phyloP scores from a whole-genome alignment of 2,113 vertebrate genomes.

The Mesitornis unicolor region DNA sequence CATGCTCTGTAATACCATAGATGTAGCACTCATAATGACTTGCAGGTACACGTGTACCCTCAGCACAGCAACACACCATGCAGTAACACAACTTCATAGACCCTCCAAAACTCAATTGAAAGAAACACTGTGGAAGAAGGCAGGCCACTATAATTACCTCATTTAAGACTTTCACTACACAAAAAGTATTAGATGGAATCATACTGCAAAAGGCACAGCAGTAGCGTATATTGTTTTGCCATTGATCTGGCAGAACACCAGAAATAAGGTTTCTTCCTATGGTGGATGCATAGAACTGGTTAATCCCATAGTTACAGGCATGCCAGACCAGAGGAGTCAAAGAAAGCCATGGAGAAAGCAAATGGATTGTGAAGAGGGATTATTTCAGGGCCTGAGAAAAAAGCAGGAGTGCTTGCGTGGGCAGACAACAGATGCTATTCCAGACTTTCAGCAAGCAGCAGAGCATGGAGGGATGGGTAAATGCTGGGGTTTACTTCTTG shows the following conservation, averaged over 20 bases:
- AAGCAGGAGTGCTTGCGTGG: neutral
- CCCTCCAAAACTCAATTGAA: neutral
- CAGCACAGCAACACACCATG: neutral
- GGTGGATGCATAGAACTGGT: neutral
- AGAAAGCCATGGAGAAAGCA: neutral
- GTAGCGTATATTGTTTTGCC: neutral
- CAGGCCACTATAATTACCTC: neutral
- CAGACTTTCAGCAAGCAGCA: neutral
- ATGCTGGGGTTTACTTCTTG: neutral
- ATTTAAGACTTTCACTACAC: neutral
- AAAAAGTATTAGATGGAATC: neutral
- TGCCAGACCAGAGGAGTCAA: neutral
- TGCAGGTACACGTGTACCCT: fast-evolving
- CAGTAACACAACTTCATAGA: neutral
- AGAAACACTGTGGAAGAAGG: neutral
- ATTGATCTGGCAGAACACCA: neutral
- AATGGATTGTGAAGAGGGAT: neutral
- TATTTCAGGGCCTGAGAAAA: neutral
- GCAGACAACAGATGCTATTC: neutral
- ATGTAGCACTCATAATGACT: neutral
- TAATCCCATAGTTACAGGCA: neutral
- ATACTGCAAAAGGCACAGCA: neutral
- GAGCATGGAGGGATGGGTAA: neutral
- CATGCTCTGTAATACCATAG: neutral
- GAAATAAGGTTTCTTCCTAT: neutral